Base-by-base conservation (phyloP, 1,140 invertebrate species). In the Parasteatoda tepidariorum region DNA sequence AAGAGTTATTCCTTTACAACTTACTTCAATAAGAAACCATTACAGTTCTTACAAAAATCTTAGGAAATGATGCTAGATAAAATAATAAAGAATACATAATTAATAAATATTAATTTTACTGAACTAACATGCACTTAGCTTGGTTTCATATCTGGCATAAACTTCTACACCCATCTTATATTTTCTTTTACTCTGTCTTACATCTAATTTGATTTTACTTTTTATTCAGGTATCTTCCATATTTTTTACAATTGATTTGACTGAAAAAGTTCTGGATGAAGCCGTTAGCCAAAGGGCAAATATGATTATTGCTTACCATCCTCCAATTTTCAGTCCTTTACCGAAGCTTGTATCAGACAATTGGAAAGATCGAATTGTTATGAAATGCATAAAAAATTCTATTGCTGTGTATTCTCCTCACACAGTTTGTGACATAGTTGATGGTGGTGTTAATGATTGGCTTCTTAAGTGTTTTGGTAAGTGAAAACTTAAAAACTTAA, bases 391-490 rank as follows among this genome's bases (percentile, higher is more conserved):
- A 31, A 94, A 95, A 86, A 93, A 96, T 61, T 91, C 92, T 84
- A 97, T 99, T 84, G 94, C 95, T 24, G 89, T 99, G 7, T 99
- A 95, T 89, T 98, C 96, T 0, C 97, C 97, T 0, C 97, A 99
- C 87, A 98, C 97, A 0, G 91, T 92, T 34, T 96, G 95, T 91
- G 97, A 99, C 90, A 91, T 93, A 55, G 90, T 95, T 5, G 86
- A 90, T 81, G 93, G 93, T 2, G 97, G 97, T 22, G 94, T 98
- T 0, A 98, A 97, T 89, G 96, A 98, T 89, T 98, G 97, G 96
- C 90, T 99, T 4, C 92, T 94, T 4, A 90, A 91, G 83, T 92
- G 93, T 33, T 94, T 98, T 88, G 90, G 93, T 92, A 89, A 88
- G 85, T 86, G n/a, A n/a, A n/a, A n/a, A n/a, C n/a, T n/a, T n/a